Evolutionary conservation across 2,888 invertebrate species (phyloP).

Genomic region (Syritta pipiens): DNA sequence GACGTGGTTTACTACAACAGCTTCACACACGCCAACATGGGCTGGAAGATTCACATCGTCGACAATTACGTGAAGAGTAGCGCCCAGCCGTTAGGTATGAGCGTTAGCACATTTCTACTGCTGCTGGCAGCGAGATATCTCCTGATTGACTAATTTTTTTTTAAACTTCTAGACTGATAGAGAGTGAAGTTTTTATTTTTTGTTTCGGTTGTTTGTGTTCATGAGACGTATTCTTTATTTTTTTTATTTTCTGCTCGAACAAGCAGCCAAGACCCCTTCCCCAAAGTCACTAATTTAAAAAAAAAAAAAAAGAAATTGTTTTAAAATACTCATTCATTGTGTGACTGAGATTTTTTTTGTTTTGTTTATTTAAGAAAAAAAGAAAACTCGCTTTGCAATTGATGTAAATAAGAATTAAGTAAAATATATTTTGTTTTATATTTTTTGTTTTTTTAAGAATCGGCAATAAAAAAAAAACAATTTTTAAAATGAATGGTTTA

Average conservation of each 20-base stretch:
- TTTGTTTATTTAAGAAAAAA: too few relatives aligned
- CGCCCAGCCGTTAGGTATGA: conserved; percentile 14
- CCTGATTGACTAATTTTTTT: conserved; percentile 10
- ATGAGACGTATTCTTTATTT: conserved; percentile 1
- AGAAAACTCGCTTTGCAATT: conserved; percentile 28
- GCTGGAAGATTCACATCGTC: conserved; percentile 94
- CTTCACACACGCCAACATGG: conserved; percentile 96
- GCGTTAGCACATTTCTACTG: conserved; percentile 11
- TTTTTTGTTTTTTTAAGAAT: conserved; percentile 12
- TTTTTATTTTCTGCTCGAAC: background rate
- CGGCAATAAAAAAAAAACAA: conserved; percentile 33
- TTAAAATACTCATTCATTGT: conserved; percentile 41
- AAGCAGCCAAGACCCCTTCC: conserved; percentile 24
- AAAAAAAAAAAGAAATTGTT: background rate
- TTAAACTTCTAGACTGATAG: conserved; percentile 50
- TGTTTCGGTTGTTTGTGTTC: conserved; percentile 54
- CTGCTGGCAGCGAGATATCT: conserved; percentile 23
- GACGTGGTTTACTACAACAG: conserved; percentile 96
- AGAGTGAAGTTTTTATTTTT: conserved; percentile 32
- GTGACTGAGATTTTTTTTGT: conserved; percentile 49
- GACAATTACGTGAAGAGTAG: conserved; percentile 81
- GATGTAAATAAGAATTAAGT: conserved; percentile 24
- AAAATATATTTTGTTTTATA: conserved; percentile 18
- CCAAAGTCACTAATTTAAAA: conserved; percentile 54
- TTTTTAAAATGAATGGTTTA: too few relatives aligned